Conservation (phyloP, 2,113 vertebrate genomes). For the Lophura nycthemera region DNA sequence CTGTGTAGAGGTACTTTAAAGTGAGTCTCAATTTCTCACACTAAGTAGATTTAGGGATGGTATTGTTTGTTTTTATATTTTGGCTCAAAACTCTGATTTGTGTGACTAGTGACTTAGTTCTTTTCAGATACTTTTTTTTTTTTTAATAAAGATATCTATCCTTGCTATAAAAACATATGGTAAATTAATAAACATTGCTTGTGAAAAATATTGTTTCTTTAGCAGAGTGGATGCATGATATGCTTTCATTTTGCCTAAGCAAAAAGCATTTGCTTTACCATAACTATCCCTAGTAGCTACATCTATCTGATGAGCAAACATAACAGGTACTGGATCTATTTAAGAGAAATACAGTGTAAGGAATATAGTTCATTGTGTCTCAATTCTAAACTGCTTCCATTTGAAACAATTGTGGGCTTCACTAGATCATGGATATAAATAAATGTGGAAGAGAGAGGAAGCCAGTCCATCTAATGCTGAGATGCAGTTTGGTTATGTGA, state of each 20-base stretch:
- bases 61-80: neutral
- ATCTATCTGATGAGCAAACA: neutral
- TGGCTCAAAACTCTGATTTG: neutral
- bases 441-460: neutral
- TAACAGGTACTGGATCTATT: neutral
- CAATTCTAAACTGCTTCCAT: neutral
- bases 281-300: neutral
- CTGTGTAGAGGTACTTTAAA: neutral
- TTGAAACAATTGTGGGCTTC: neutral
- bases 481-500: neutral
- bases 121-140: neutral
- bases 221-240: neutral
- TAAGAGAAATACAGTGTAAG: neutral
- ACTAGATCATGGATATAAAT: neutral
- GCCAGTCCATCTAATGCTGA: neutral
- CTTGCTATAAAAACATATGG: neutral
- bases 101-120: neutral
- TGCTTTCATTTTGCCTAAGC: neutral
- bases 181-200: neutral
- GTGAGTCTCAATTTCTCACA: neutral
- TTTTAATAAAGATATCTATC: neutral
- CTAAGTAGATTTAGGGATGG: neutral
- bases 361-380: neutral
- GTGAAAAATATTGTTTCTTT: neutral
- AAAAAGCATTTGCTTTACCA: neutral